These are phyloP conservation scores for Etheostoma cragini DNA, from an alignment of 2,113 vertebrate genomes.

Conservation along the genomic window DNA sequence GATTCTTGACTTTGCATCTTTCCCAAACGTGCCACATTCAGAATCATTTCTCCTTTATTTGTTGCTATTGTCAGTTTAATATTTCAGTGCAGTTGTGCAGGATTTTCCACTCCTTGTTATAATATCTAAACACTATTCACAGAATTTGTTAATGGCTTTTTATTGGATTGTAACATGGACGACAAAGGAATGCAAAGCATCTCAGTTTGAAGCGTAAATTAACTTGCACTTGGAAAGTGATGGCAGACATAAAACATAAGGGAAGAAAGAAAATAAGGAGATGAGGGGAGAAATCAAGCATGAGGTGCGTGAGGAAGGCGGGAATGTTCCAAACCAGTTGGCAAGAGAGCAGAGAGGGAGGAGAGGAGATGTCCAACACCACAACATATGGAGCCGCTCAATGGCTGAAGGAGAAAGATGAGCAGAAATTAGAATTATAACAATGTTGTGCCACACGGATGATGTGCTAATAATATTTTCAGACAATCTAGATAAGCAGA, in stretches of 20 bases:
- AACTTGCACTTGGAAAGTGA: slow-evolving; percentile 9
- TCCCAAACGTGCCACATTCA: not conserved
- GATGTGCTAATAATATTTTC: slow-evolving; percentile 49
- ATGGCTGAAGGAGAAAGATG: slow-evolving; percentile 51
- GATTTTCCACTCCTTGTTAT: not conserved
- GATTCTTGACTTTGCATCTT: not conserved
- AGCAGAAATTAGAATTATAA: slow-evolving; percentile 65
- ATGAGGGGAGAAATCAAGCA: slow-evolving; percentile 24
- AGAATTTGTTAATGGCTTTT: not conserved
- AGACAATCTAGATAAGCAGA: slow-evolving; percentile 26
- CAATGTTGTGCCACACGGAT: slow-evolving; percentile 58
- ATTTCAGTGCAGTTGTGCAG: not conserved
- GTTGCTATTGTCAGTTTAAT: not conserved
- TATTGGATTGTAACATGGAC: not conserved
- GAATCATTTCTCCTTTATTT: too few relatives aligned
- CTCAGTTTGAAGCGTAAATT: not conserved
- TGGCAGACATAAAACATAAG: not conserved
- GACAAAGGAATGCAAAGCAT: not conserved
- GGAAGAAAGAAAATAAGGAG: slow-evolving; percentile 13
- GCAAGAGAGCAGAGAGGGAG: slow-evolving; percentile 53
- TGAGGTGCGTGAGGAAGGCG: slow-evolving; percentile 40
- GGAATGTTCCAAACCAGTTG: slow-evolving; percentile 55
- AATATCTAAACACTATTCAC: too few relatives aligned
- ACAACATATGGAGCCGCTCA: slow-evolving; percentile 69
- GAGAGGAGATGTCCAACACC: slow-evolving; percentile 55